Percentiles rank a stretch among this genome's conserved stretches.
Evolutionary conservation across 92 coral and sea anemone species (phyloP).

Genomic region (Scolanthus callimorphus): DNA sequence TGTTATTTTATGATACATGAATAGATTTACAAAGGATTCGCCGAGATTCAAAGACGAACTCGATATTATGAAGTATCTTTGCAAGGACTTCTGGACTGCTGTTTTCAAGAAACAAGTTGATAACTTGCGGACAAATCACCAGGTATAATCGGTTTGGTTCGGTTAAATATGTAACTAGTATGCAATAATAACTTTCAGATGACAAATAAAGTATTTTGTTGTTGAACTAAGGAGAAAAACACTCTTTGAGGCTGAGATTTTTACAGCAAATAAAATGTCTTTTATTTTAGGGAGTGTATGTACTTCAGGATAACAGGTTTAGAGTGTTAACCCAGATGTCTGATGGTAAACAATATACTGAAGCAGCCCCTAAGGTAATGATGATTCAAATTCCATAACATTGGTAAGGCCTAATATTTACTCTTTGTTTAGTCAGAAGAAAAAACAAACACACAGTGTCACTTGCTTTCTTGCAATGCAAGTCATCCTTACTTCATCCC

Average conservation of each 20-base stretch:
- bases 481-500: no score
- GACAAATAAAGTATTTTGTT: no score
- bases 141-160: slow-evolving; percentile 67
- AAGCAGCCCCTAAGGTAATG: slow-evolving; percentile 88
- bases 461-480: no score
- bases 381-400: no score
- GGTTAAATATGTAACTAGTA: no score
- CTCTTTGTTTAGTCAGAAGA: no score
- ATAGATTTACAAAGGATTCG: slow-evolving; percentile 93
- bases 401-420: no score
- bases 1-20: neutral
- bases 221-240: no score
- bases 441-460: no score
- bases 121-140: slow-evolving; percentile 91
- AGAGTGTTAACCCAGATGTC: slow-evolving; percentile 91
- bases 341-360: slow-evolving; percentile 86
- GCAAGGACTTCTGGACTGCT: slow-evolving; percentile 98
- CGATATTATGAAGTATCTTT: slow-evolving; percentile 95
- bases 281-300: slow-evolving; percentile 82
- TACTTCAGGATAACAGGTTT: slow-evolving; percentile 90
- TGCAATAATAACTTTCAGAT: no score
- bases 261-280: neutral
- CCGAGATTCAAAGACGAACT: slow-evolving; percentile 96
- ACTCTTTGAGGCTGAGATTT: neutral
- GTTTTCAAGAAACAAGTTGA: slow-evolving; percentile 93